These are phyloP conservation scores for Nezara viridula DNA, from an alignment of 2,888 invertebrate genomes.

Conservation along the genomic window DNA sequence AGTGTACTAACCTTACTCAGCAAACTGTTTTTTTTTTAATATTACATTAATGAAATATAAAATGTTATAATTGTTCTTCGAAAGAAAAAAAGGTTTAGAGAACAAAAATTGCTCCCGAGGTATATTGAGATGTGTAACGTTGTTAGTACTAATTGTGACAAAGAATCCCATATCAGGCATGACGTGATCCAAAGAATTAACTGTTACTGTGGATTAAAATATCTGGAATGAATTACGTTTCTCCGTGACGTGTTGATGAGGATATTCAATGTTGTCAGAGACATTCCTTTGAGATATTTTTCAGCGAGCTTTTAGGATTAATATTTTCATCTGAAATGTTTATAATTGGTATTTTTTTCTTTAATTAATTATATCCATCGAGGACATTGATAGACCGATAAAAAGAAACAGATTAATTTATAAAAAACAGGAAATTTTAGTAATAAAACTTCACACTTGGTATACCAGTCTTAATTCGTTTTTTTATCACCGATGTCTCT, in stretches of 20 bases:
- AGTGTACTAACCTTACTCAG: too few species aligned
- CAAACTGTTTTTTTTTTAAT: too few species aligned
- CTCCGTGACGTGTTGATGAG: background rate
- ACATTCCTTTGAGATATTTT: background rate
- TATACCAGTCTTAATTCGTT: too few species aligned
- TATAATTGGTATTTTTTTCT: background rate
- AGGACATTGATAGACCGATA: too few species aligned
- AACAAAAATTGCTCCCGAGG: background rate
- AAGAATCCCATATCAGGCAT: background rate
- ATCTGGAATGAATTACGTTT: background rate
- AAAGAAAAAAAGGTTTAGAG: background rate
- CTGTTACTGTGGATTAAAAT: background rate
- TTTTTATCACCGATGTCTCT: too few species aligned
- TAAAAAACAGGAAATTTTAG: too few species aligned
- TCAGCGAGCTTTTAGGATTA: background rate
- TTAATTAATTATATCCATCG: background rate
- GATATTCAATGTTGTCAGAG: background rate
- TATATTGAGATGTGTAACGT: background rate
- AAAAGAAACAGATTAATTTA: too few species aligned
- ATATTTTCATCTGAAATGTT: background rate
- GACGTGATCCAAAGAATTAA: background rate
- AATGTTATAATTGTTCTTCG: too few species aligned
- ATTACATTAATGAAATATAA: too few species aligned
- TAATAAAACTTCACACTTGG: too few species aligned
- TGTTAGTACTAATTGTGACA: background rate